phyloP scores from a whole-genome alignment of 2,888 invertebrate genomes.

The Nezara viridula region DNA sequence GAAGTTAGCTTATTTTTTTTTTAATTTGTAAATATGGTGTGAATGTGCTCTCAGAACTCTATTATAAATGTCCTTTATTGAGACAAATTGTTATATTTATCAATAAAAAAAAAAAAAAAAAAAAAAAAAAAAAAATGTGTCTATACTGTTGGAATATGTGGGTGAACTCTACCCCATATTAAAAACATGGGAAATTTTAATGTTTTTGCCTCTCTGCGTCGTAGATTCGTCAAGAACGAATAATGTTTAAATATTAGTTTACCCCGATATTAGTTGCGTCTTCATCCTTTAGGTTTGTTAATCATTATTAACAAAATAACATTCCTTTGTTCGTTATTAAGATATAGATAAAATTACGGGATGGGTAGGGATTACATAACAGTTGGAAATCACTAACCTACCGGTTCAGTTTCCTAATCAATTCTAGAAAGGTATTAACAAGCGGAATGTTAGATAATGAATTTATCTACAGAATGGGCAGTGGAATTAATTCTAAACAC shows the following conservation, averaged over 20 bases:
- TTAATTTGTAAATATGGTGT: too few relatives aligned
- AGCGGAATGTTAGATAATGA: conserved; percentile 37
- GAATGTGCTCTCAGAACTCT: too few relatives aligned
- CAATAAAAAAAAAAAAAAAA: too few relatives aligned
- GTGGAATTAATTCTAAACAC: background rate
- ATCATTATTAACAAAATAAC: background rate
- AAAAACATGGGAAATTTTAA: too few relatives aligned
- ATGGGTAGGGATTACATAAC: conserved; percentile 40
- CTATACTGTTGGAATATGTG: too few relatives aligned
- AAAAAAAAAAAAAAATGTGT: too few relatives aligned
- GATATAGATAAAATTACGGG: background rate
- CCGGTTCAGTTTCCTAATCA: conserved; percentile 44
- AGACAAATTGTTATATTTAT: too few relatives aligned
- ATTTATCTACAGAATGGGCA: background rate
- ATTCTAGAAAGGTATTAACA: conserved; percentile 3
- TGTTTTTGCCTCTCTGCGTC: too few relatives aligned
- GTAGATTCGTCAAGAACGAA: background rate
- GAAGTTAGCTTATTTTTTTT: too few relatives aligned
- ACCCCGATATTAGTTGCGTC: background rate
- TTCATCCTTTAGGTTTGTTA: background rate
- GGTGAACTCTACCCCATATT: too few relatives aligned
- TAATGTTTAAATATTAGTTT: background rate
- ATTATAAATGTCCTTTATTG: too few relatives aligned
- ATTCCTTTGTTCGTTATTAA: conserved; percentile 12
- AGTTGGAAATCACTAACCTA: conserved; percentile 26